Percentiles rank a stretch among this genome's conserved stretches.
These are phyloP conservation scores for Rhabdomys pumilio DNA, from an alignment of 2,797 vertebrate genomes.

Conservation along the genomic window DNA sequence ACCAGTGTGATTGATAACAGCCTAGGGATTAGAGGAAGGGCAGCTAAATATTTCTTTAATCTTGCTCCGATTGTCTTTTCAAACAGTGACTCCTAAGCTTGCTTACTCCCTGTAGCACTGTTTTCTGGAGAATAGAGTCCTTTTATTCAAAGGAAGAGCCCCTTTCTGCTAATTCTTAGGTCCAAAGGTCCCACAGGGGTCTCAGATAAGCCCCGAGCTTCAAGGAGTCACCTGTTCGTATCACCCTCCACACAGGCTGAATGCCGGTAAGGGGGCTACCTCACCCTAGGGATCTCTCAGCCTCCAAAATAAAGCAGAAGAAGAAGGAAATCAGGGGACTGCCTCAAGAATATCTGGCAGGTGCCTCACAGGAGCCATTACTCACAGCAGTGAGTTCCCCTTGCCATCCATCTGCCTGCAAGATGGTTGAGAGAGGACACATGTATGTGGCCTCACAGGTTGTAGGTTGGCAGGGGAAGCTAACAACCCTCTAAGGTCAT, in stretches of 20 bases:
- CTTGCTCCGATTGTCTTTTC: constrained; percentile 30
- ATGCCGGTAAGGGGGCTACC: background rate
- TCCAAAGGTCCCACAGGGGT: background rate
- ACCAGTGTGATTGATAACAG: background rate
- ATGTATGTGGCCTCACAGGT: background rate
- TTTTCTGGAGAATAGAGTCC: background rate
- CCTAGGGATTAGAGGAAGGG: background rate
- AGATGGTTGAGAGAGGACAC: background rate
- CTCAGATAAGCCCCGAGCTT: background rate
- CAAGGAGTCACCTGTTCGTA: background rate
- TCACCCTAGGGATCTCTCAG: background rate
- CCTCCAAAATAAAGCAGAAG: background rate
- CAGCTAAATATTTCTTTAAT: background rate
- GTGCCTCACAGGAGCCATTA: background rate
- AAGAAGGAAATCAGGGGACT: background rate
- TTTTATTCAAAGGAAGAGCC: background rate
- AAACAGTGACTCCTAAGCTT: no score
- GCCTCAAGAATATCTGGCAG: background rate
- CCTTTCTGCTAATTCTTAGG: background rate
- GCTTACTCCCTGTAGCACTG: background rate
- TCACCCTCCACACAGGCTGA: background rate
- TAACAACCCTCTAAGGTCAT: background rate
- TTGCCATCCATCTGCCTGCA: background rate
- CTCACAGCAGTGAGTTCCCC: background rate
- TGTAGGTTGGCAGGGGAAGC: background rate